Conservation (phyloP, 2,888 invertebrate genomes). For the Proisotoma minuta region DNA sequence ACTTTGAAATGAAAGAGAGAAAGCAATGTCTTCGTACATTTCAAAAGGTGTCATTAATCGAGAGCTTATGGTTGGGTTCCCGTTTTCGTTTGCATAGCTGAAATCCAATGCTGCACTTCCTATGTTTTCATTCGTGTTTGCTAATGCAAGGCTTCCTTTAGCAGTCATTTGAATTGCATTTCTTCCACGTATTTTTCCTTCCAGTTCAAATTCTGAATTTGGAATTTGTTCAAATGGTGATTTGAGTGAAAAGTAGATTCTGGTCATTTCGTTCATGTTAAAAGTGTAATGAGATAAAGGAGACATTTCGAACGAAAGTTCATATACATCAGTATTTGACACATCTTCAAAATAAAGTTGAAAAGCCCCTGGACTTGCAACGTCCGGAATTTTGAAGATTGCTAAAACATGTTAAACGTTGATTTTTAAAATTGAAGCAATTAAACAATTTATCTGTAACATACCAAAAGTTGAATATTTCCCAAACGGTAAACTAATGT, state of each 20-base stretch:
- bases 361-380: not conserved
- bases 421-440: not conserved
- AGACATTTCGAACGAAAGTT: constrained; percentile 29
- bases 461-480: constrained; percentile 20
- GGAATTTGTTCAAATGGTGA: constrained; percentile 20
- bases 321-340: constrained; percentile 4
- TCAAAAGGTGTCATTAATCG: constrained; percentile 47
- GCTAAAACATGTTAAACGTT: constrained; percentile 19
- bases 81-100: constrained; percentile 32
- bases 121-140: too few species aligned
- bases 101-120: not conserved
- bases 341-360: constrained; percentile 15
- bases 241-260: constrained; percentile 12
- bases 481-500: constrained; percentile 39
- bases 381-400: constrained; percentile 22
- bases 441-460: too few species aligned
- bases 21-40: constrained; percentile 45
- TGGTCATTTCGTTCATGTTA: constrained; percentile 28
- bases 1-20: constrained; percentile 42
- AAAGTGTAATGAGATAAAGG: constrained; percentile 30
- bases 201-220: constrained; percentile 35
- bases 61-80: constrained; percentile 30
- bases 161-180: constrained; percentile 31
- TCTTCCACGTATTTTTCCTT: constrained; percentile 33
- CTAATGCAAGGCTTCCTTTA: not conserved